Evolutionary conservation across 2,113 vertebrate species (phyloP).

Genomic region (Lophotis ruficrista): DNA sequence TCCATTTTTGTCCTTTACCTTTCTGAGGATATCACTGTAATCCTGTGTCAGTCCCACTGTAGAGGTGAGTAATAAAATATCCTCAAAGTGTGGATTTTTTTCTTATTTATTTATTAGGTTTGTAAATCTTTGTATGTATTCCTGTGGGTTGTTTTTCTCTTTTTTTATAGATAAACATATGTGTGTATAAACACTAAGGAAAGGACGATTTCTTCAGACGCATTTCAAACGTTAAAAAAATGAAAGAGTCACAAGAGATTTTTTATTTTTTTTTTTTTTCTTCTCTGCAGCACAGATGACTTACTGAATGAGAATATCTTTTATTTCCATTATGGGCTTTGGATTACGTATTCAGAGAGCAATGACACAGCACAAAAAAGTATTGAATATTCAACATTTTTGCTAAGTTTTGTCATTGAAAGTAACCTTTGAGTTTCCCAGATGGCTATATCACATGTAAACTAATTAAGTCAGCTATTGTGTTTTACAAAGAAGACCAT

Average conservation of each 20-base stretch:
- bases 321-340: neutral
- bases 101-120: neutral
- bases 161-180: neutral
- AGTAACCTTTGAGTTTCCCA: neutral
- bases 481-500: neutral
- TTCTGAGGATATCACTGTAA: neutral
- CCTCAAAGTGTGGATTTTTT: neutral
- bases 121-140: neutral
- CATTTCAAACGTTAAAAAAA: neutral
- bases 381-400: neutral
- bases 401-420: accelerated
- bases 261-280: neutral
- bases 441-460: neutral
- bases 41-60: neutral
- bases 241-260: accelerated
- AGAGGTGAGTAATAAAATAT: neutral
- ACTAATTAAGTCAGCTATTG: neutral
- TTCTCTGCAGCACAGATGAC: neutral
- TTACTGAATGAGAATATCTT: neutral
- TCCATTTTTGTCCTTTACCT: neutral
- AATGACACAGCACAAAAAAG: neutral
- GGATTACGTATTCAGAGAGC: neutral
- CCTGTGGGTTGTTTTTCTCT: neutral
- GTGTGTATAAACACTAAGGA: neutral
- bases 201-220: neutral